Conservation (phyloP, 1,140 invertebrate genomes). For the Habropoda laboriosa region DNA sequence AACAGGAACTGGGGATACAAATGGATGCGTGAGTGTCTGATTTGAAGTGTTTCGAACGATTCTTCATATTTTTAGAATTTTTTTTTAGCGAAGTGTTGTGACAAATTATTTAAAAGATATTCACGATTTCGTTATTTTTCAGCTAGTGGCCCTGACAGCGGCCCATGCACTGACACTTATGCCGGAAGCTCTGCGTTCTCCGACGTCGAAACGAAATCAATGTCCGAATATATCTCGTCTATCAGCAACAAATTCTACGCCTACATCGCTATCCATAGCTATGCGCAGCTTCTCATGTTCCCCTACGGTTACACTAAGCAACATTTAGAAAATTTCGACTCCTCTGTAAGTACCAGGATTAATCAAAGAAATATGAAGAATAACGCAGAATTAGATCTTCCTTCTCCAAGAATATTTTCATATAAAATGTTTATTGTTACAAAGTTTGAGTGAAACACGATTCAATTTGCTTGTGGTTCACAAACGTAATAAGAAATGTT, state of each 20-base stretch:
- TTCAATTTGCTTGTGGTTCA: too few relatives aligned
- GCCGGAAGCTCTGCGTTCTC: slow-evolving; percentile 87
- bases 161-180: slow-evolving; percentile 88
- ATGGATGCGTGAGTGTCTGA: slow-evolving; percentile 82
- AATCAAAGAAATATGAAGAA: too few relatives aligned
- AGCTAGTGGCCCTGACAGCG: slow-evolving; percentile 85
- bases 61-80: background rate
- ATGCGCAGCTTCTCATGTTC: slow-evolving; percentile 87
- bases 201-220: slow-evolving; percentile 86
- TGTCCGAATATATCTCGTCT: slow-evolving; percentile 82
- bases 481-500: too few relatives aligned
- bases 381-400: background rate
- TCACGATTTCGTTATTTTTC: slow-evolving; percentile 30
- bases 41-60: background rate
- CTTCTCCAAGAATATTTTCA: background rate
- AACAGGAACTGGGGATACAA: slow-evolving; percentile 89
- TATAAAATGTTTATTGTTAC: too few relatives aligned
- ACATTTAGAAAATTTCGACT: slow-evolving; percentile 84
- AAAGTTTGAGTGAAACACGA: too few relatives aligned
- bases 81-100: too few relatives aligned
- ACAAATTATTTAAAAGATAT: too few relatives aligned
- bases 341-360: slow-evolving; percentile 81
- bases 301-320: slow-evolving; percentile 86
- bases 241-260: slow-evolving; percentile 83
- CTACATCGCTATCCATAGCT: slow-evolving; percentile 90